Evolutionary conservation across 2,888 invertebrate genomes (phyloP), one percentile per base, ranked within the genome.

Genomic region (Microdon myrmicae): DNA sequence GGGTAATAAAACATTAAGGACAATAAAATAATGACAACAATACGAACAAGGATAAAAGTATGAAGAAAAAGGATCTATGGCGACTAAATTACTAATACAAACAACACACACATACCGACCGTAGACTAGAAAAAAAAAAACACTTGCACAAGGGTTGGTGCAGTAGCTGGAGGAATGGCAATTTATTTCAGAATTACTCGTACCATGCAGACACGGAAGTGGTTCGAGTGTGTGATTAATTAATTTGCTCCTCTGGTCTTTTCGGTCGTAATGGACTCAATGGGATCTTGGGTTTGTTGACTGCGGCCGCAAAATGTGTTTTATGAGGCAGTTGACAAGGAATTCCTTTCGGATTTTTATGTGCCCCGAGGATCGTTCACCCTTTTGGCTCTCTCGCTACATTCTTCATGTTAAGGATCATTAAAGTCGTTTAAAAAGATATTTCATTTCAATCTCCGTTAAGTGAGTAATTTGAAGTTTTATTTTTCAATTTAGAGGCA

Each of bases 141-240:
- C 19, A n/a, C n/a, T n/a, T n/a, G n/a, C n/a, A n/a, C 49, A 32
- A 28, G 55, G 55, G 41, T 55, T 47, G 39, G 47, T 47, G 45
- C 55, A 38, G 39, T 35, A 23, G 35, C 32, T 34, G 35, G 16
- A 23, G 49, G 25, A 55, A 35, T 45, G 41, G 55, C 55, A 55
- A 55, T 55, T 55, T 55, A 55, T 55, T 55, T 55, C 23, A 47
- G 55, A 55, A 47, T 55, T 55, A 55, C 55, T 41, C 34, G 47
- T 47, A 34, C 38, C 26, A 34, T 45, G 47, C 47, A 29, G 39
- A 39, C 41, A 41, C 55, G 55, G 55, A 41, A 55, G 55, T 55
- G 45, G 47, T 47, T 39, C 47, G 47, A 47, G 47, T 55, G n/a
- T n/a, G 55, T 55, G 55, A 55, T 55, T 55, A 55, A 55, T 55